Percentiles rank a stretch among this genome's conserved stretches.
phyloP scores from a whole-genome alignment of 2,113 vertebrate species.

The Malaclemys terrapin region DNA sequence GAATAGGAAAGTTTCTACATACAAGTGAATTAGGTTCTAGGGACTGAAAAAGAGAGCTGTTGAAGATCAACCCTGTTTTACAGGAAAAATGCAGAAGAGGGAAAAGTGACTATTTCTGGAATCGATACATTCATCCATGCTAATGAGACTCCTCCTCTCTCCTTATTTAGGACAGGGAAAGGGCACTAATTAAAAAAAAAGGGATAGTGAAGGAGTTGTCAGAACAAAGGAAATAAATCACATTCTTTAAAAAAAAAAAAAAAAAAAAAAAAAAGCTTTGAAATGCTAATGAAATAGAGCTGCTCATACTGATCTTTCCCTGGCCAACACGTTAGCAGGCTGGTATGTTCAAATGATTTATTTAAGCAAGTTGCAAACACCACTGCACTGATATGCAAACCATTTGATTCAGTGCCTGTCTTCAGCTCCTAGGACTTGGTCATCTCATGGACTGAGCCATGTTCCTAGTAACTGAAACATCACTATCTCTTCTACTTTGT shows the following conservation, averaged over 20 bases:
- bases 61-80: not conserved
- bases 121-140: not conserved
- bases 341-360: not conserved
- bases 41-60: not conserved
- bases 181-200: not conserved
- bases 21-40: not conserved
- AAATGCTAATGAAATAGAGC: not conserved
- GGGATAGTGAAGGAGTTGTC: not conserved
- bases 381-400: not conserved
- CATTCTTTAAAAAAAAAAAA: not conserved
- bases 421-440: not conserved
- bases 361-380: not conserved
- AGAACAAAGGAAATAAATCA: not conserved
- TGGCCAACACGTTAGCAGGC: not conserved
- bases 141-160: not conserved
- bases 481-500: not conserved
- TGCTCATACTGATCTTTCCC: not conserved
- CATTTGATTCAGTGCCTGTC: not conserved
- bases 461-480: not conserved
- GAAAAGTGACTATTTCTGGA: not conserved
- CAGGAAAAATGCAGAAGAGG: not conserved
- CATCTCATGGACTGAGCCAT: not conserved
- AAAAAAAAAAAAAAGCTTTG: not conserved
- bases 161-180: not conserved
- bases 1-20: constrained; percentile 47